A percentile compares a stretch with the other conserved stretches of the same genome.
Evolutionary conservation across 2,888 invertebrate species (phyloP).

Genomic region (Cerastis rubricosa): DNA sequence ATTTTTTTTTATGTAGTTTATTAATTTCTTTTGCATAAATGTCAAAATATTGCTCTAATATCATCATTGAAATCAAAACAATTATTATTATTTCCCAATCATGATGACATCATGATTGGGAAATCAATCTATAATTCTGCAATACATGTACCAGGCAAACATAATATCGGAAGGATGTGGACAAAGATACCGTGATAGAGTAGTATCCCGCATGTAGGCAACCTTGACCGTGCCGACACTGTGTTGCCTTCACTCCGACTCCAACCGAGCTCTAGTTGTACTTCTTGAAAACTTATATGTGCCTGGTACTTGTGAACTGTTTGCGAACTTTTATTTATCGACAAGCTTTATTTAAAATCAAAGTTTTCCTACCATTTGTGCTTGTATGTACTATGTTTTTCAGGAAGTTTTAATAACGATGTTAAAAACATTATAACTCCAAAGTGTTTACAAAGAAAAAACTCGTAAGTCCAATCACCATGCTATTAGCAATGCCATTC

Average conservation of each 20-base stretch:
- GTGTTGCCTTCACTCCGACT: constrained; percentile 68
- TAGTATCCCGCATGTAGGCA: constrained; percentile 61
- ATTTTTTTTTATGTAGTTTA: neutral
- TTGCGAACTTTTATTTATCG: constrained; percentile 63
- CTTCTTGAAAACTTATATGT: constrained; percentile 70
- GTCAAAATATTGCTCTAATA: neutral
- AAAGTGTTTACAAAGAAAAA: neutral
- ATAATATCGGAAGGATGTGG: constrained; percentile 62
- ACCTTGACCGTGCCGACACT: constrained; percentile 77
- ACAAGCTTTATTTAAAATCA: constrained; percentile 20
- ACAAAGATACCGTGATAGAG: constrained; percentile 39
- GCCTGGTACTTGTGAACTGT: constrained; percentile 72
- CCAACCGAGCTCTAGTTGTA: constrained; percentile 63
- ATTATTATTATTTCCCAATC: neutral
- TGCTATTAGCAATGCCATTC: neutral
- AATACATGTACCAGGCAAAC: constrained; percentile 59
- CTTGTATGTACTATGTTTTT: constrained; percentile 8
- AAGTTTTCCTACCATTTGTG: neutral
- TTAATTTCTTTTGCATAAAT: neutral
- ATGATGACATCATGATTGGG: neutral
- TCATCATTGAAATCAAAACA: neutral
- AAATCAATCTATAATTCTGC: constrained; percentile 20
- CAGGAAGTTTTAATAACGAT: constrained; percentile 1
- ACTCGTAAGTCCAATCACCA: neutral
- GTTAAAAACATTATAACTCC: neutral